These are phyloP conservation scores for Lepisosteus osseus DNA, from an alignment of 2,113 vertebrate species.

Conservation along the genomic window DNA sequence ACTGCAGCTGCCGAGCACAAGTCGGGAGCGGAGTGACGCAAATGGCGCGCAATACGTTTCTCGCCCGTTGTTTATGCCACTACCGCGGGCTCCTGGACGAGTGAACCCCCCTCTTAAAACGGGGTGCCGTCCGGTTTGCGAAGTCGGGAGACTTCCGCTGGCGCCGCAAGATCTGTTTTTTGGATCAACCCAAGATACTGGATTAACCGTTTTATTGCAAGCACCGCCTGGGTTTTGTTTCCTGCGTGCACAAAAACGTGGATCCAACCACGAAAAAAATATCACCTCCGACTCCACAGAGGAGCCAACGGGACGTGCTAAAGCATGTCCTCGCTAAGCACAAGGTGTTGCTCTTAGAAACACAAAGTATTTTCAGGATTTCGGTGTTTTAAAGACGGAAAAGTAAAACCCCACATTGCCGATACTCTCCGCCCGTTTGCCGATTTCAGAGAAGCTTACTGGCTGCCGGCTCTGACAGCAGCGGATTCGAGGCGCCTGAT, in stretches of 20 bases:
- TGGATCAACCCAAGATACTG: too few species aligned
- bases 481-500: constrained; percentile 18
- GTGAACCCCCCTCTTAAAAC: too few species aligned
- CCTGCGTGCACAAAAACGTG: too few species aligned
- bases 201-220: too few species aligned
- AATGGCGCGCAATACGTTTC: constrained; percentile 43
- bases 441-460: constrained; percentile 21
- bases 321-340: too few species aligned
- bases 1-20: neutral
- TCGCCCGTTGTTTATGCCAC: constrained; percentile 36
- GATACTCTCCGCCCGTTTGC: constrained; percentile 22
- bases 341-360: neutral
- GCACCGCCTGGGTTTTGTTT: too few species aligned
- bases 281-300: too few species aligned
- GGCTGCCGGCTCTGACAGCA: constrained; percentile 8
- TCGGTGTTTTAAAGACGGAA: neutral
- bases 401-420: constrained; percentile 27
- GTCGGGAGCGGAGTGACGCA: constrained; percentile 30
- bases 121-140: too few species aligned
- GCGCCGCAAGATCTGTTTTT: too few species aligned
- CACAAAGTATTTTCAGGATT: neutral
- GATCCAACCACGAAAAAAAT: too few species aligned
- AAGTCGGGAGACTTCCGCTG: too few species aligned
- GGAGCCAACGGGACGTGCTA: too few species aligned
- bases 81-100: neutral